These are phyloP conservation scores for Pseudomyrmex gracilis DNA, from an alignment of 1,140 invertebrate genomes.

Conservation along the genomic window DNA sequence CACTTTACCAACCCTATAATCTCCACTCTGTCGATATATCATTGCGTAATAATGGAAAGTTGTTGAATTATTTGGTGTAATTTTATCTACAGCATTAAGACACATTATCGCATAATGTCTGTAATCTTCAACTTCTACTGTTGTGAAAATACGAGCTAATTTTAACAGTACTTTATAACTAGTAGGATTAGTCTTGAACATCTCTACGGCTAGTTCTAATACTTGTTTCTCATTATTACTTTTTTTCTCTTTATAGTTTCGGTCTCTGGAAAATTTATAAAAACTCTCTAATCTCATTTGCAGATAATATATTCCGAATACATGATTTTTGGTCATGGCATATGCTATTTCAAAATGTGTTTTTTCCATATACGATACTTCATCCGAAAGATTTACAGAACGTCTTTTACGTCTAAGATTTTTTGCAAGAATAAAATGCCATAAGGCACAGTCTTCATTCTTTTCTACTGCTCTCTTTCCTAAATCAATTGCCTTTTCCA, in stretches of 20 bases:
- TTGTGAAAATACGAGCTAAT: not conserved
- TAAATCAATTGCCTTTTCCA: not conserved
- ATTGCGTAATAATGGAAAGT: constrained; percentile 21
- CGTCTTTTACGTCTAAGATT: constrained; percentile 46
- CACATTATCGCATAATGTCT: not conserved
- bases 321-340: not conserved
- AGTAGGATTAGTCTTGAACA: not conserved
- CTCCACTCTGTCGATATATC: not conserved
- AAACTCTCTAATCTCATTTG: constrained; percentile 26
- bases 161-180: not conserved
- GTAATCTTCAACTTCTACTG: not conserved
- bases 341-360: constrained; percentile 37
- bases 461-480: constrained; percentile 26
- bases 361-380: not conserved
- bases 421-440: constrained; percentile 41
- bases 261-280: not conserved
- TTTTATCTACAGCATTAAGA: not conserved
- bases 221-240: constrained; percentile 2
- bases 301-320: constrained; percentile 24
- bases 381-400: not conserved
- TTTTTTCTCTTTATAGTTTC: not conserved
- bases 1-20: constrained; percentile 12
- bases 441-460: constrained; percentile 33
- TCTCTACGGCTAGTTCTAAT: not conserved
- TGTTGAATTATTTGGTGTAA: not conserved